Evolutionary conservation across 2,113 vertebrate species (phyloP).

Genomic region (Cygnus buccinator): DNA sequence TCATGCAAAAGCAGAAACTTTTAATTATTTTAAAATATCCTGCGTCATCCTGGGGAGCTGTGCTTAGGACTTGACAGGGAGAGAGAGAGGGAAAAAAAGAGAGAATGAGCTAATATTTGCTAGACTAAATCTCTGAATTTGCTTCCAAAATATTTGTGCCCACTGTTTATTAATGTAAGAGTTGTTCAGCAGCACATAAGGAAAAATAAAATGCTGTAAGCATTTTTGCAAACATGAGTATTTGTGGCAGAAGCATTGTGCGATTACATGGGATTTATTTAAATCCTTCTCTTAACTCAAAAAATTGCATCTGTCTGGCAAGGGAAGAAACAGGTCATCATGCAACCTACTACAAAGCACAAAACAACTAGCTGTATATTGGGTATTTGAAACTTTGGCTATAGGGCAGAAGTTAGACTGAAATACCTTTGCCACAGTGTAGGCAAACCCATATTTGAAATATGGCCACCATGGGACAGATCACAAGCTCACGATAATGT

Average conservation of each 20-base stretch:
- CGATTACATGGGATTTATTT: neutral
- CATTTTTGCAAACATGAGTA: neutral
- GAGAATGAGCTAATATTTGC: neutral
- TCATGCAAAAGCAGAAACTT: constrained; percentile 56
- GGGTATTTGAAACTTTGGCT: neutral
- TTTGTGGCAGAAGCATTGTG: neutral
- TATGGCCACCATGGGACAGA: neutral
- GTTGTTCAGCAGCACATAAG: neutral
- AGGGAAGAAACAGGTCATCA: neutral
- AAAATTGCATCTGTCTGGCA: neutral
- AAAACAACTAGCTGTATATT: neutral
- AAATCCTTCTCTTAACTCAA: neutral
- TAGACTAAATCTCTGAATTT: neutral
- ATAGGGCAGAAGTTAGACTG: neutral
- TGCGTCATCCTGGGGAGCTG: neutral
- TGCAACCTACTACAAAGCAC: neutral
- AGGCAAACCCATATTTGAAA: neutral
- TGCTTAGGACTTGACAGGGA: neutral
- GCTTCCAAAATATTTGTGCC: neutral
- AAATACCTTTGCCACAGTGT: neutral
- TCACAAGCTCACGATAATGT: neutral
- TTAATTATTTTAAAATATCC: constrained; percentile 55
- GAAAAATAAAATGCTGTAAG: neutral
- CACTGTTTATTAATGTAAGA: neutral
- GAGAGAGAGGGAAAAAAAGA: neutral